phyloP scores from a whole-genome alignment of 2,888 invertebrate genomes.

The Lottia gigantea region DNA sequence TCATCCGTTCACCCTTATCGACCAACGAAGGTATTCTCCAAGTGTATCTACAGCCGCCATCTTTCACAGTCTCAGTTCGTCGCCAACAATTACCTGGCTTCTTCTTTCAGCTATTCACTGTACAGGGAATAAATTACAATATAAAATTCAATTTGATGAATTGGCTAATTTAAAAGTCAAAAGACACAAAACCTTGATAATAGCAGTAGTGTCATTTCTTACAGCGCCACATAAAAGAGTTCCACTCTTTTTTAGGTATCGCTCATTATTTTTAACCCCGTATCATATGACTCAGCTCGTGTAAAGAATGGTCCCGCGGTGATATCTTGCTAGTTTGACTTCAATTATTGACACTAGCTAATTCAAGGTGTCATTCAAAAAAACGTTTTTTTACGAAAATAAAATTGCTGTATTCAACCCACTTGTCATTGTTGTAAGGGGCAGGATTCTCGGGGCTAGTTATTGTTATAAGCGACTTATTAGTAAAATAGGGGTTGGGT shows the following conservation, averaged over 20 bases:
- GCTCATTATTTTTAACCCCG: constrained; percentile 15
- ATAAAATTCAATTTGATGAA: constrained; percentile 21
- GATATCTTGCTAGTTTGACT: not conserved
- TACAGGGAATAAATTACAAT: constrained; percentile 16
- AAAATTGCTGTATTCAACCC: not conserved
- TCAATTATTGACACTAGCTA: constrained; percentile 2
- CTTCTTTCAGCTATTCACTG: constrained; percentile 6
- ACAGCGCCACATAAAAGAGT: constrained; percentile 16
- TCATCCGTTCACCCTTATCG: constrained; percentile 12
- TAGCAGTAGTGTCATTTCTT: constrained; percentile 18
- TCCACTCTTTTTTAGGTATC: constrained; percentile 14
- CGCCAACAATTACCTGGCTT: constrained; percentile 16
- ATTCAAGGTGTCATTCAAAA: constrained; percentile 3
- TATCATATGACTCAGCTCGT: constrained; percentile 4
- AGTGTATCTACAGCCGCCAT: constrained; percentile 2
- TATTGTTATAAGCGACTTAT: constrained; percentile 2
- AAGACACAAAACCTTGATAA: constrained; percentile 12
- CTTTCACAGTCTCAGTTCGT: constrained; percentile 14
- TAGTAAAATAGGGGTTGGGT: constrained; percentile 5
- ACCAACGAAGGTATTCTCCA: not conserved
- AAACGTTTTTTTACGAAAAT: not conserved
- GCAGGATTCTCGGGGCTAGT: not conserved
- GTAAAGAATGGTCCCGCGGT: constrained; percentile 5
- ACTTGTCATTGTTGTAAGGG: constrained; percentile 8
- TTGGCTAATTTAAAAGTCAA: constrained; percentile 19